A percentile compares a stretch with the other conserved stretches of the same genome.
Conservation (phyloP, 2,113 vertebrate genomes). For the Cheilinus undulatus region DNA sequence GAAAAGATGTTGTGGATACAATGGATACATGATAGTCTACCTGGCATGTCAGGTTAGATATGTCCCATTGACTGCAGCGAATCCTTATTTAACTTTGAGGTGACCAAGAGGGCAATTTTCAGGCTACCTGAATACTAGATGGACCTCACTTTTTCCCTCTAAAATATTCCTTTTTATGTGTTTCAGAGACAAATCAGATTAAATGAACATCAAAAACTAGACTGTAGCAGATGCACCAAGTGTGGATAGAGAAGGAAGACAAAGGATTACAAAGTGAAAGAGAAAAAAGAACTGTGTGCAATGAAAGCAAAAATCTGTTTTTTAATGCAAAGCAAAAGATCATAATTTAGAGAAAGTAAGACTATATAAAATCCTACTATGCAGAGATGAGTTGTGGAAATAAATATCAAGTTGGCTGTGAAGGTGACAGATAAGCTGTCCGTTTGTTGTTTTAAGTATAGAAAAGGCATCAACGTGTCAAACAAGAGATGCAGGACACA, state of each 20-base stretch:
- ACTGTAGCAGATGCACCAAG: no score
- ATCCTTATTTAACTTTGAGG: neutral
- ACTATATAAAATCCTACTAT: neutral
- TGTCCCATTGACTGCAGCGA: neutral
- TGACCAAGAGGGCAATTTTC: neutral
- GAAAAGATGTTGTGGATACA: no score
- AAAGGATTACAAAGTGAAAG: no score
- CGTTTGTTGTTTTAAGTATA: neutral
- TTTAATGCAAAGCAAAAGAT: neutral
- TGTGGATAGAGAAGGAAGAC: no score
- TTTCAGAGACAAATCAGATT: neutral
- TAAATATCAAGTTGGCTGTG: conserved; percentile 4
- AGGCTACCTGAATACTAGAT: neutral
- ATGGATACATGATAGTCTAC: no score
- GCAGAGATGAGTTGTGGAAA: neutral
- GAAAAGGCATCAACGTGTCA: conserved; percentile 7
- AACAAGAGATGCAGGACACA: conserved; percentile 24
- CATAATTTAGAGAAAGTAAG: no score
- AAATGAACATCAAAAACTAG: neutral
- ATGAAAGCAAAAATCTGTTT: neutral
- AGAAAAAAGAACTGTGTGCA: neutral
- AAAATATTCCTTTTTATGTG: neutral
- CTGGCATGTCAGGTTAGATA: no score
- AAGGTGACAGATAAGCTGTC: neutral
- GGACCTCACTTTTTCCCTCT: no score